Evolutionary conservation across 2,797 vertebrate genomes (phyloP).

Genomic region (Intellagama lesueurii): DNA sequence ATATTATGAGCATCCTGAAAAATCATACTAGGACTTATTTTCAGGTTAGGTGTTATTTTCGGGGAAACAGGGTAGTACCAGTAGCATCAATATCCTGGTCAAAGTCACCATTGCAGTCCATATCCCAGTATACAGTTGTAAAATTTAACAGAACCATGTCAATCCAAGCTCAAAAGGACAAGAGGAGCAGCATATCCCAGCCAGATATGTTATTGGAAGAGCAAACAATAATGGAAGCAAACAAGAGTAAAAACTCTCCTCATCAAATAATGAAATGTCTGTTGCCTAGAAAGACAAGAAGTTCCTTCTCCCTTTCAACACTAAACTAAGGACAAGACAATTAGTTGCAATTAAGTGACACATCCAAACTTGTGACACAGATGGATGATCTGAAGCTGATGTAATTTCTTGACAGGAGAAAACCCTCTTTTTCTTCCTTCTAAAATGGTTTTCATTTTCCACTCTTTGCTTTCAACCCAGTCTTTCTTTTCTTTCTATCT

Average conservation of each 20-base stretch:
- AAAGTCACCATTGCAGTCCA: neutral
- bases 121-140: neutral
- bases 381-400: conserved; percentile 27
- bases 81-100: neutral
- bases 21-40: too few species aligned
- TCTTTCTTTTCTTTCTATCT: neutral
- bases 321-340: conserved; percentile 21
- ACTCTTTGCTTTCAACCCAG: neutral
- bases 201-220: conserved; percentile 2
- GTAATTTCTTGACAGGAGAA: conserved; percentile 1
- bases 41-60: too few species aligned
- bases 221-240: neutral
- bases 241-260: conserved; percentile 10
- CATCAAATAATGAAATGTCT: conserved; percentile 4
- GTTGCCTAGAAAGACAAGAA: neutral
- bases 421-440: neutral
- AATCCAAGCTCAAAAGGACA: neutral
- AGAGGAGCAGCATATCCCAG: neutral
- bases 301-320: conserved; percentile 37
- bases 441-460: neutral
- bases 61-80: neutral
- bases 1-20: too few species aligned
- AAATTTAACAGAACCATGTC: conserved; percentile 7
- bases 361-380: conserved; percentile 29
- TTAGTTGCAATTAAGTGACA: conserved; percentile 35